Percentiles rank a stretch among this genome's conserved stretches.
Conservation (phyloP, 2,113 vertebrate species). For the Shinisaurus crocodilurus region DNA sequence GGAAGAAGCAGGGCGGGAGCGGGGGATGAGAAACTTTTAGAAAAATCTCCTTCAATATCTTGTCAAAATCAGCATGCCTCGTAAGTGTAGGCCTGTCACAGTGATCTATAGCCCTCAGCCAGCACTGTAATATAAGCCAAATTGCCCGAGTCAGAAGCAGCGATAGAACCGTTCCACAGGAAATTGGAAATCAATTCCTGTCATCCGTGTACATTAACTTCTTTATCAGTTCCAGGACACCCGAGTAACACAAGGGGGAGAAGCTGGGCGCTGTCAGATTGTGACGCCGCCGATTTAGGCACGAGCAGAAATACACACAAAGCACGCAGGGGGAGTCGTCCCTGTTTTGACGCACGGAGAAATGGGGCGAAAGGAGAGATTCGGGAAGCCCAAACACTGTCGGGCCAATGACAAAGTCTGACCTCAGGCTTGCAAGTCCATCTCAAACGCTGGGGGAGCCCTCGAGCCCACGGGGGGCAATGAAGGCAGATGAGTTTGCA, state of each 20-base stretch:
- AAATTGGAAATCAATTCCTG: slow-evolving; percentile 98
- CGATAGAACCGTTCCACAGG: slow-evolving; percentile 92
- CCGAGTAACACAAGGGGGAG: slow-evolving; percentile 61
- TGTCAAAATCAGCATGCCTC: slow-evolving; percentile 79
- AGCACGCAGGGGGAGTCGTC: not conserved
- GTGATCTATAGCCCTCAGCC: slow-evolving; percentile 86
- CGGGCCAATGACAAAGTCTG: too few relatives aligned
- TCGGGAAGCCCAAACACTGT: too few relatives aligned
- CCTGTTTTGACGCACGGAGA: not conserved
- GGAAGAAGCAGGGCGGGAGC: not conserved
- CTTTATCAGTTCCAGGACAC: slow-evolving; percentile 81
- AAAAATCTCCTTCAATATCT: slow-evolving; percentile 73
- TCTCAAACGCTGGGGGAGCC: too few relatives aligned
- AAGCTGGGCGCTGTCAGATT: slow-evolving; percentile 57
- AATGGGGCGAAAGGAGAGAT: not conserved
- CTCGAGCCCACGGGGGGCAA: too few relatives aligned
- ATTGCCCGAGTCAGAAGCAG: slow-evolving; percentile 88
- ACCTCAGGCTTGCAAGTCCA: too few relatives aligned
- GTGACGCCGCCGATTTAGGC: slow-evolving; percentile 18
- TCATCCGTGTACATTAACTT: slow-evolving; percentile 86
- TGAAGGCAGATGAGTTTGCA: too few relatives aligned
- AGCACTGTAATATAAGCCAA: slow-evolving; percentile 85
- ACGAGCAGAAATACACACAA: slow-evolving; percentile 12
- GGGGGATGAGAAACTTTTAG: slow-evolving; percentile 48
- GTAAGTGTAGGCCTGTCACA: slow-evolving; percentile 84